phyloP scores from a whole-genome alignment of 2,888 invertebrate species.

The Netelia melanura region DNA sequence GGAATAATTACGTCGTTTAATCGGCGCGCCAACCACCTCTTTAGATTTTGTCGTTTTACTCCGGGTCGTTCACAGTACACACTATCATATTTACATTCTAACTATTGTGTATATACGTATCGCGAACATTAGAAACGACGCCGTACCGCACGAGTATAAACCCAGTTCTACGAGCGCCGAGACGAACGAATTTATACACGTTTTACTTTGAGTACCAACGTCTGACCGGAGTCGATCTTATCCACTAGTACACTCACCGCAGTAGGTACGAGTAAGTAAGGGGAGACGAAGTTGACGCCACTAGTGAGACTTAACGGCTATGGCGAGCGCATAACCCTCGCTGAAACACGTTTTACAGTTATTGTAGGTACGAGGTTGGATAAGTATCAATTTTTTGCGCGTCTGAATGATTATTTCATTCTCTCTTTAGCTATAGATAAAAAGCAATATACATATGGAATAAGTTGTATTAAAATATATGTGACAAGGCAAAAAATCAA shows the following conservation, averaged over 20 bases:
- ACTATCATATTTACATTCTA: not conserved
- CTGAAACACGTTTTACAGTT: constrained; percentile 1
- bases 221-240: constrained; percentile 56
- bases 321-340: not conserved
- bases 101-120: not conserved
- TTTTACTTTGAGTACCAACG: constrained; percentile 14
- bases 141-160: constrained; percentile 21
- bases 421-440: not conserved
- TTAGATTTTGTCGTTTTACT: constrained; percentile 31
- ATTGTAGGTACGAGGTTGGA: not conserved
- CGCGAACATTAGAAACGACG: not conserved
- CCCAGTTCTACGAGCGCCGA: constrained; percentile 15
- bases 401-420: not conserved
- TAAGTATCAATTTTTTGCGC: constrained; percentile 1
- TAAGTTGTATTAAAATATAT: too few species aligned
- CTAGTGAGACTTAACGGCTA: constrained; percentile 29
- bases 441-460: not conserved
- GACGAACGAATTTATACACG: constrained; percentile 37
- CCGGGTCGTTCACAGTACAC: constrained; percentile 18
- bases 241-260: constrained; percentile 18
- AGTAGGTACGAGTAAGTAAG: not conserved
- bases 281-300: not conserved
- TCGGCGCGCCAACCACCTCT: constrained; percentile 15
- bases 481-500: too few species aligned
- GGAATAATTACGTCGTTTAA: constrained; percentile 29